These are phyloP conservation scores for Anarsia innoxiella DNA, from an alignment of 2,888 invertebrate genomes.

Conservation along the genomic window DNA sequence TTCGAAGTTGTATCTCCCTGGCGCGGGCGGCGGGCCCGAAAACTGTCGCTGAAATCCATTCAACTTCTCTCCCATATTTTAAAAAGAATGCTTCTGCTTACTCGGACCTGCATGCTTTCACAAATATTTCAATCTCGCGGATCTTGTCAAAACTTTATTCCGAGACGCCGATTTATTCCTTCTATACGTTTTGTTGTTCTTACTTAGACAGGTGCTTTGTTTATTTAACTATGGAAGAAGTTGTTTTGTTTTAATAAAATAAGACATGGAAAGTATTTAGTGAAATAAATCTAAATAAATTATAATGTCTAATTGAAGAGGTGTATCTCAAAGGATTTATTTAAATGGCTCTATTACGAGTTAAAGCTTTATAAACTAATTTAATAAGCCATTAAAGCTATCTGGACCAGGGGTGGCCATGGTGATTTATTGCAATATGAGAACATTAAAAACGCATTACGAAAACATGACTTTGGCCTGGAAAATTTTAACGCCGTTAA, in stretches of 20 bases:
- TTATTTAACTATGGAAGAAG: too few species aligned
- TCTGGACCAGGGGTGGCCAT: conserved; percentile 69
- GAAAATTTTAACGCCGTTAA: conserved; percentile 61
- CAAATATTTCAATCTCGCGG: conserved; percentile 14
- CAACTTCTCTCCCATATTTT: conserved; percentile 57
- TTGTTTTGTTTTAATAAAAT: too few species aligned
- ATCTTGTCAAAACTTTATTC: conserved; percentile 11
- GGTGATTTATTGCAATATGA: conserved; percentile 73
- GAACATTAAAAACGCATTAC: conserved; percentile 76
- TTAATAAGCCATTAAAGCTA: conserved; percentile 74
- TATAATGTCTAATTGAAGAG: too few species aligned
- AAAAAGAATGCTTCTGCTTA: conserved; percentile 33
- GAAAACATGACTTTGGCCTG: conserved; percentile 71
- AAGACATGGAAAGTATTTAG: too few species aligned
- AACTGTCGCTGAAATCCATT: conserved; percentile 59
- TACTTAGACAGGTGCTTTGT: too few species aligned
- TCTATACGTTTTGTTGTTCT: too few species aligned
- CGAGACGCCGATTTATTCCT: conserved; percentile 13
- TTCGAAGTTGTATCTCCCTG: conserved; percentile 63
- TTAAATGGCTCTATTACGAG: conserved; percentile 23
- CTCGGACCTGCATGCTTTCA: conserved; percentile 11
- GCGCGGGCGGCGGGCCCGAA: conserved; percentile 43
- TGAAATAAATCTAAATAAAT: too few species aligned
- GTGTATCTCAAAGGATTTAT: too few species aligned
- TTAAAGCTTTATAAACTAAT: conserved; percentile 40